Evolutionary conservation across 2,113 vertebrate genomes (phyloP), one percentile per base, ranked within the genome.

Genomic region (Otolemur garnettii): DNA sequence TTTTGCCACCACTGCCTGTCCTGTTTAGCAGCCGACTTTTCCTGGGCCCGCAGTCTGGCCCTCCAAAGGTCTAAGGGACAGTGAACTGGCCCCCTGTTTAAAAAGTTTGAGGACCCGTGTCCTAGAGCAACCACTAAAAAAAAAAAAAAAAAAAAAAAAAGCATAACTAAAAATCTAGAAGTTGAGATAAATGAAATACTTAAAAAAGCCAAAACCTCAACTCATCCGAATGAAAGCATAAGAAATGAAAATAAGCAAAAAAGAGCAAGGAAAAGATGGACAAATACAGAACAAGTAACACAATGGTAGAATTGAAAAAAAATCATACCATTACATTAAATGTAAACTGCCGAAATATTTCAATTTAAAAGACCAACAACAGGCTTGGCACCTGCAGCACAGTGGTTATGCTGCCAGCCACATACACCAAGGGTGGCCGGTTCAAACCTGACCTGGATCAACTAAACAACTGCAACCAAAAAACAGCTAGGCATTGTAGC

Each of bases 321-420:
- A 95, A 89, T 10, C 33, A 89, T 26, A 71, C 59, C 42, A 84
- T 84, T 60, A 84, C 4, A 78, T 93, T 82, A 78, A 84, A 84
- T 71, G 26, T 75, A 93, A 83, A 95, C 18, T 19, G 45, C 60
- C 57, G 55, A 71, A 83, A 84, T 38, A 87, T 81, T 80, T 26
- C 35, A 77, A 89, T 78, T 62, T 53, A 62, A 84, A 84, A 95
- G 89, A 82, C 30, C 21, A 85, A 82, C 45, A 50, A 50, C 45
- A 50, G 45, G 45, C 45, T 50, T 10, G 10, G 45, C 45, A 50
- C 45, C 45, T 50, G 45, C 45, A 50, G 45, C 45, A 50, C 45
- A 50, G 45, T 50, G 45, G 45, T 50, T 50, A 50, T 9, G 45
- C 8, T 50, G 45, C 45, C 45, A 50, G 45, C 45, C 45, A 9